Percentiles rank a stretch among this genome's conserved stretches.
phyloP scores from a whole-genome alignment of 2,888 invertebrate genomes.

The Synanthedon tipuliformis region DNA sequence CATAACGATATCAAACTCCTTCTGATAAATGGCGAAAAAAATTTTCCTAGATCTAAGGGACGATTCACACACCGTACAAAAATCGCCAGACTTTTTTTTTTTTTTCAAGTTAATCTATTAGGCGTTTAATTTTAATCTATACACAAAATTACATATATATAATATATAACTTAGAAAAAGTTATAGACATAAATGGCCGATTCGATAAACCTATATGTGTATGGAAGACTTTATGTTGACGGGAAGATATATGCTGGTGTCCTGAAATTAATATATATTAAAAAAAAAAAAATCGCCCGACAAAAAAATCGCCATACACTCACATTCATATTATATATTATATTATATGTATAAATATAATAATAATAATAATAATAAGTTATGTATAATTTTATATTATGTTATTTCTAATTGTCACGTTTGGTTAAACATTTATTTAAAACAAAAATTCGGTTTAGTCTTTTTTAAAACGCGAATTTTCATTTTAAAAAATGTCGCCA shows the following conservation, averaged over 20 bases:
- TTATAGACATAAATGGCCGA: background rate
- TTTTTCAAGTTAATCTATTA: no score
- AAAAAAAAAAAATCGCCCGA: background rate
- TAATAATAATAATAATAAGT: no score
- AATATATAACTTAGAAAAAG: no score
- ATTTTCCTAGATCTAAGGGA: no score
- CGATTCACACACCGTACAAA: no score
- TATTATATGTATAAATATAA: slow-evolving; percentile 1
- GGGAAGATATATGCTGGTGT: slow-evolving; percentile 5
- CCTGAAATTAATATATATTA: background rate
- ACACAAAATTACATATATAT: no score
- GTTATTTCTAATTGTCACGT: slow-evolving; percentile 9
- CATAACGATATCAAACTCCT: no score
- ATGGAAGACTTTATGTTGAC: slow-evolving; percentile 7
- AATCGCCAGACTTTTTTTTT: no score
- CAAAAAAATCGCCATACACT: slow-evolving; percentile 2
- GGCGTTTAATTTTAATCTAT: no score
- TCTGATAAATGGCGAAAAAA: no score
- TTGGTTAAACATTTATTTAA: slow-evolving; percentile 16
- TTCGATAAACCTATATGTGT: slow-evolving; percentile 4
- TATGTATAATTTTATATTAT: background rate
- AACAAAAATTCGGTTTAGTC: slow-evolving; percentile 11
- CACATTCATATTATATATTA: slow-evolving; percentile 4
- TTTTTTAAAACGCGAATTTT: slow-evolving; percentile 11
- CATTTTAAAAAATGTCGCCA: no score